Evolutionary conservation across 2,113 vertebrate genomes (phyloP).

Genomic region (Asarcornis scutulata): DNA sequence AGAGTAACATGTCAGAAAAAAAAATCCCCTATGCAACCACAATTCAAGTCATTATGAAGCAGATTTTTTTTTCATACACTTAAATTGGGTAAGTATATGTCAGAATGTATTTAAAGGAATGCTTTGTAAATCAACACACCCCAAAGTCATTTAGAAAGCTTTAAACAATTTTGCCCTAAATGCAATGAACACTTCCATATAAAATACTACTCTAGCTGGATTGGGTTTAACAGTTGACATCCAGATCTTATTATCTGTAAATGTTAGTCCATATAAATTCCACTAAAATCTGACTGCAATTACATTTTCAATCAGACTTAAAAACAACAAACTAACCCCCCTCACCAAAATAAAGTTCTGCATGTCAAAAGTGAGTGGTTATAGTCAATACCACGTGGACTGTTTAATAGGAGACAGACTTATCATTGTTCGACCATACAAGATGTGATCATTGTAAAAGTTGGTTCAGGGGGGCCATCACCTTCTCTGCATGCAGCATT

Average conservation of each 20-base stretch:
- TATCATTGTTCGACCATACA: neutral
- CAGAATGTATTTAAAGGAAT: conserved; percentile 63
- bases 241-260: conserved; percentile 56
- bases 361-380: conserved; percentile 22
- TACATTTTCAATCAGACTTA: conserved; percentile 62
- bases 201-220: conserved; percentile 60
- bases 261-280: conserved; percentile 61
- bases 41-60: neutral
- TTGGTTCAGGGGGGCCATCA: neutral
- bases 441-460: conserved; percentile 26
- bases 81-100: neutral
- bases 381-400: conserved; percentile 24
- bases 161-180: conserved; percentile 48
- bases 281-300: conserved; percentile 61
- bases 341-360: neutral
- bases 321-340: conserved; percentile 14
- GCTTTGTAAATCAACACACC: conserved; percentile 47
- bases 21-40: neutral
- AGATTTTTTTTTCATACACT: neutral
- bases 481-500: neutral
- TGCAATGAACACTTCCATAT: conserved; percentile 13
- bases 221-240: conserved; percentile 39
- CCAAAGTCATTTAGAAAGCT: conserved; percentile 55
- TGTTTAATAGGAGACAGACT: neutral
- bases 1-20: neutral